Base-by-base conservation (phyloP, 2,797 vertebrate genomes). In the Sebastes oblongus region DNA sequence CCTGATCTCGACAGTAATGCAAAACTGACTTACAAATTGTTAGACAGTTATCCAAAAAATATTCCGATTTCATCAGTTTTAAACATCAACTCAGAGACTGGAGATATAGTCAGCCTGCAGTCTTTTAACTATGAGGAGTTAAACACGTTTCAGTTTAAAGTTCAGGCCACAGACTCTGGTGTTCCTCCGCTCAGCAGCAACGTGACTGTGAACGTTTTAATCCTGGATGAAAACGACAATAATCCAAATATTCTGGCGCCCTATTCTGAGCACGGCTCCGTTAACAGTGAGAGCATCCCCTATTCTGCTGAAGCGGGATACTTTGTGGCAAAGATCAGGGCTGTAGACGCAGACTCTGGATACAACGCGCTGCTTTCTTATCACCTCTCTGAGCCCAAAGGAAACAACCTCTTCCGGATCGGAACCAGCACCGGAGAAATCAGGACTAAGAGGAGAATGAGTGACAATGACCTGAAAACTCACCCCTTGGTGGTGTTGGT, bases 231-330 rank as follows among this genome's bases (percentile, higher is more conserved):
- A 62, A 90, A 92, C 76, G 88, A 91, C 66, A 91, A 92, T 34
- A 89, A 55, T 72, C 89, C 89, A 1, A 32, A 29, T 5, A 80
- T 92, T 39, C 82, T 92, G 1, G 90, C 95, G 29, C 94, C 96
- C n/a, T 95, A 96, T 93, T 96, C 96, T 89, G 94, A 96, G 22
- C 96, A 96, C 0, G 94, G 94, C 18, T 90, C 95, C 25, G 95
- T 97, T 89, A 96, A 94, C 55, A 84, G 96, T 24, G 82, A 95
- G 94, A 89, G 93, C 95, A 88, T 97, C 96, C 85, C 96, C 91
- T 66, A 93, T 95, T 80, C 86, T 77, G 87, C 86, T 72, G 90
- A 92, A 83, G 89, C 83, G 3, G 90, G 87, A 13, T 89, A 90
- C 81, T 22, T 22, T 22, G 22, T 22, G 22, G 22, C 22, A 22